A percentile compares a stretch with the other conserved stretches of the same genome.
phyloP scores from a whole-genome alignment of 2,797 vertebrate species.

The Diglossa cyanea region DNA sequence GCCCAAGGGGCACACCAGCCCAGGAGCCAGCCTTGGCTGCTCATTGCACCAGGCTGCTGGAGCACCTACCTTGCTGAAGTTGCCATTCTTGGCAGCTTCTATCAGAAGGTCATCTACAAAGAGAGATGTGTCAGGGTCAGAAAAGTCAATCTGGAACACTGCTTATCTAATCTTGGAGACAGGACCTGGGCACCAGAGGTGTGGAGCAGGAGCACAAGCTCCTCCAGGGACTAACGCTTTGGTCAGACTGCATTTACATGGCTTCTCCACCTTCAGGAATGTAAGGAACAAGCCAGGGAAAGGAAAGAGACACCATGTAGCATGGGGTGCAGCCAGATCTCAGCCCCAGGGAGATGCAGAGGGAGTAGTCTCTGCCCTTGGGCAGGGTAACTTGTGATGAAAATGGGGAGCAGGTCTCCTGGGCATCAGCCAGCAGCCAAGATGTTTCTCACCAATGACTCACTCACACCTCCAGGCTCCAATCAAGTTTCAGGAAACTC shows the following conservation, averaged over 20 bases:
- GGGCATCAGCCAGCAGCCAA: neutral
- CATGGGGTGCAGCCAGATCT: neutral
- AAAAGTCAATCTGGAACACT: neutral
- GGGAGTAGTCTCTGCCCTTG: neutral
- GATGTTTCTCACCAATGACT: neutral
- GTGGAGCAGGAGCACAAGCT: neutral
- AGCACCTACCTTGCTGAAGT: conserved; percentile 81
- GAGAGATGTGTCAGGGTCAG: conserved; percentile 29
- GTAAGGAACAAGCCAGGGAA: neutral
- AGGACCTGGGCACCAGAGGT: neutral
- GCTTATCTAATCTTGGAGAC: neutral
- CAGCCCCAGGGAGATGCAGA: neutral
- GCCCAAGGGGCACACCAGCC: neutral
- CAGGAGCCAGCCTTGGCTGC: neutral
- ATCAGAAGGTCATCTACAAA: conserved; percentile 79
- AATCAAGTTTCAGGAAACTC: conserved; percentile 31
- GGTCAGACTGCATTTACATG: neutral
- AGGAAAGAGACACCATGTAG: neutral
- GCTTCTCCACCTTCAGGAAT: neutral
- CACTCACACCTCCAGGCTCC: conserved; percentile 19
- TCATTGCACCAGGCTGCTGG: neutral
- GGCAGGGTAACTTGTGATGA: neutral
- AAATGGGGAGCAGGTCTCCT: neutral
- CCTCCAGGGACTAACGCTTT: neutral
- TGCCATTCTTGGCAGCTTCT: conserved; percentile 86